Percentiles rank a stretch among this genome's conserved stretches.
These are phyloP conservation scores for Miniopterus natalensis DNA, from an alignment of 2,113 vertebrate species.

Conservation along the genomic window DNA sequence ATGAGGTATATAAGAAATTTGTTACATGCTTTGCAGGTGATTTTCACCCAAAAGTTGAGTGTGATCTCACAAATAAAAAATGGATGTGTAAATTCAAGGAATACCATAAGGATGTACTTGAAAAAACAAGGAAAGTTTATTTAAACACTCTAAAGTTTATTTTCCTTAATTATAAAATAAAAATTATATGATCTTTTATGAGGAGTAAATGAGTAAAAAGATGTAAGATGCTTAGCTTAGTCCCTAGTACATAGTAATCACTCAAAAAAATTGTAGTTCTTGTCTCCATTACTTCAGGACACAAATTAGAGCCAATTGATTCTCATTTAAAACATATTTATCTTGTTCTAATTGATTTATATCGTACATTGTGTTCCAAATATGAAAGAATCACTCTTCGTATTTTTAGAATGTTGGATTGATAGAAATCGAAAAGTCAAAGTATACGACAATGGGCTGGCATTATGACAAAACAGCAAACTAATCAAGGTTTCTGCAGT, in stretches of 20 bases:
- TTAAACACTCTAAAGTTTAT: not conserved
- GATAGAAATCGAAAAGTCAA: constrained; percentile 12
- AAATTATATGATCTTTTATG: not conserved
- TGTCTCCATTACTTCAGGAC: not conserved
- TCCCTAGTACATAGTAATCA: not conserved
- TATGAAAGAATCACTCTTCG: not conserved
- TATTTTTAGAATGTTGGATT: constrained; percentile 47
- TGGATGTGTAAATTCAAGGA: not conserved
- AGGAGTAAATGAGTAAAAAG: not conserved
- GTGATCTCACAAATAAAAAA: not conserved
- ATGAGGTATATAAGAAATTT: not conserved
- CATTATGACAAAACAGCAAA: constrained; percentile 5
- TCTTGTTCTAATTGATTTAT: constrained; percentile 59
- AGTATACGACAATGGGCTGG: not conserved
- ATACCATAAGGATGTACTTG: not conserved
- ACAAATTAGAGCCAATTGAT: constrained; percentile 38
- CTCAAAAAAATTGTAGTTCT: not conserved
- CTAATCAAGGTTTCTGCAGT: constrained; percentile 18
- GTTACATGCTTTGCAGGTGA: not conserved
- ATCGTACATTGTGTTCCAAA: constrained; percentile 21
- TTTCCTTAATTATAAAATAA: constrained; percentile 45
- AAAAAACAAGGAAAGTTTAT: not conserved
- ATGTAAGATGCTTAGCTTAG: not conserved
- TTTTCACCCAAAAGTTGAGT: constrained; percentile 18
- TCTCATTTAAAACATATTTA: constrained; percentile 58